Conservation (phyloP, 2,888 invertebrate genomes). For the Andrena dorsata region DNA sequence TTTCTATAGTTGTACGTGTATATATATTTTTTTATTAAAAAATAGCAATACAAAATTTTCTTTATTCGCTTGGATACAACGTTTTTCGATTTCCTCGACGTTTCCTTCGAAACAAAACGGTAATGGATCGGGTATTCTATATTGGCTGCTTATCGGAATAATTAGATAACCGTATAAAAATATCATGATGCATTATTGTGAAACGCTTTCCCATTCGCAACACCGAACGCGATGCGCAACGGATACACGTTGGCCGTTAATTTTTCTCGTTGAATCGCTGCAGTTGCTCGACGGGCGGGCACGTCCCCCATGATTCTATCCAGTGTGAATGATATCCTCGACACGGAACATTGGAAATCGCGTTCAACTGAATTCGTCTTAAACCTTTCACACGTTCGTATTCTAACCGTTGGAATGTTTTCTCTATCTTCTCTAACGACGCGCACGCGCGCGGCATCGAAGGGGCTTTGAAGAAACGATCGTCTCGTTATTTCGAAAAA, state of each 20-base stretch:
- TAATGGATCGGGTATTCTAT: constrained; percentile 73
- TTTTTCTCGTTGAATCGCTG: constrained; percentile 63
- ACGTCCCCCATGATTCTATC: constrained; percentile 72
- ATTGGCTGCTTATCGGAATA: constrained; percentile 77
- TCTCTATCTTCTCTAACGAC: background rate
- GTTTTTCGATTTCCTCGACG: constrained; percentile 72
- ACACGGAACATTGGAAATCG: constrained; percentile 28
- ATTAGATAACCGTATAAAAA: constrained; percentile 81
- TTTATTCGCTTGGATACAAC: constrained; percentile 78
- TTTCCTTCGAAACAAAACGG: constrained; percentile 75
- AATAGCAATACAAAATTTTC: constrained; percentile 82
- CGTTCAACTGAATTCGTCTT: constrained; percentile 38
- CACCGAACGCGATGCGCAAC: constrained; percentile 60
- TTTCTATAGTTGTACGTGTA: constrained; percentile 20
- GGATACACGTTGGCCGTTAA: constrained; percentile 64
- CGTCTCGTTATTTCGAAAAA: background rate
- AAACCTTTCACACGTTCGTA: constrained; percentile 2
- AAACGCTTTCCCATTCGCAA: constrained; percentile 74
- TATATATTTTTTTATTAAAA: constrained; percentile 79
- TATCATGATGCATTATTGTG: constrained; percentile 82
- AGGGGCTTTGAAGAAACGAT: background rate
- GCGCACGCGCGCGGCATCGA: background rate
- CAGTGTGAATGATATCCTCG: constrained; percentile 25
- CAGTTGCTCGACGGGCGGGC: constrained; percentile 75
- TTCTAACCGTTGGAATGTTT: constrained; percentile 73